Evolutionary conservation across 2,113 vertebrate species (phyloP).

Genomic region (Erpornis zantholeuca): DNA sequence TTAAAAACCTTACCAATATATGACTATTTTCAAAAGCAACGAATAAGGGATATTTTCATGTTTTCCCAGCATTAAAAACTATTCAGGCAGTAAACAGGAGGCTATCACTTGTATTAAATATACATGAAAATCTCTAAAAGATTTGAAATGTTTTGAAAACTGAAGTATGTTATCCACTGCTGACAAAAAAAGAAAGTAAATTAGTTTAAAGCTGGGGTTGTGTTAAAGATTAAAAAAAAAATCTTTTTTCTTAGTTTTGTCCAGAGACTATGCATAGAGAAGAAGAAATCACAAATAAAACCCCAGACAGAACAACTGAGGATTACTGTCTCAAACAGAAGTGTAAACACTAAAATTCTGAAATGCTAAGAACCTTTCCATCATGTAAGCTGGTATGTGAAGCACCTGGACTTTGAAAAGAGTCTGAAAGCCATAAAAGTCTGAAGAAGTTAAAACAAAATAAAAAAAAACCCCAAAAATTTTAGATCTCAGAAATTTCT

Average conservation of each 20-base stretch:
- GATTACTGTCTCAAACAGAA: constrained; percentile 52
- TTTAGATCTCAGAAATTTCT: constrained; percentile 8
- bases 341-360: constrained; percentile 52
- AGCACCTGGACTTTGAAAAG: neutral
- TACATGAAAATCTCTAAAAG: neutral
- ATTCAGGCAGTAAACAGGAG: neutral
- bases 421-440: constrained; percentile 1
- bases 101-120: neutral
- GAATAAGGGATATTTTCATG: neutral
- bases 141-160: neutral
- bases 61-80: neutral
- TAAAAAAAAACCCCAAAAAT: neutral
- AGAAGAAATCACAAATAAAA: neutral
- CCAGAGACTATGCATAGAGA: neutral
- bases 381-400: neutral
- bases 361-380: constrained; percentile 7
- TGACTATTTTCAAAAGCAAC: neutral
- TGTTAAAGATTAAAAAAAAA: neutral
- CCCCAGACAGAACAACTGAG: neutral
- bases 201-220: neutral
- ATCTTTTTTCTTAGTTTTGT: neutral
- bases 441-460: constrained; percentile 12
- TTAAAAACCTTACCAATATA: neutral
- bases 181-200: neutral
- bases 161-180: neutral